Evolutionary conservation across 2,797 vertebrate species (phyloP), one percentile per base, ranked within the genome.

Genomic region (Danio albolineatus): DNA sequence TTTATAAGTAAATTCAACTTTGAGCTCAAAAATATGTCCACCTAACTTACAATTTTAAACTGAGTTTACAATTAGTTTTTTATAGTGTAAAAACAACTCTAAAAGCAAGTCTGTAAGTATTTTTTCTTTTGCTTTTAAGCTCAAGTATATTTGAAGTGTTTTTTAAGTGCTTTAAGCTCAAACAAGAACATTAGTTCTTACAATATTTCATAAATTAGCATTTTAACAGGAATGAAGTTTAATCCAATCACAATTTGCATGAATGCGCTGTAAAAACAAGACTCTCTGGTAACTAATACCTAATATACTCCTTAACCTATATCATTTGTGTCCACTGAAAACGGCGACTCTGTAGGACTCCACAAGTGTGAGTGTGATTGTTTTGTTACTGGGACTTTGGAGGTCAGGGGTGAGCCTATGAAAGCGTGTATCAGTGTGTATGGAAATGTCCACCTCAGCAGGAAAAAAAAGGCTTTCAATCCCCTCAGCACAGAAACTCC

Each of bases 391-490:
- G 13, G 16, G 14, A 57, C 19, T 59, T 8, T 73, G 38, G 57
- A 71, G 64, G 71, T 67, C 54, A 64, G 51, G 21, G 83, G 62
- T 81, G n/a, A 49, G 72, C 13, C 39, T 53, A 21, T 46, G 80
- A 66, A 82, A 61, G 65, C 72, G 16, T 74, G 77, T 73, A 61
- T 76, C 59, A 81, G 65, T 53, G 60, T 57, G 73, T 53, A 28
- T 79, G 69, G 89, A 92, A 92, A 91, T 80, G 79, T 90, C 89
- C 85, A 86, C 87, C 88, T 90, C 90, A 91, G 91, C 89, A 80
- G 90, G 90, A 92, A 91, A 90, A n/a, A 86, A 51, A 48, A 73
- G 78, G 82, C 82, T 82, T 90, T 91, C 90, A 92, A 91, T 90
- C 81, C 87, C 88, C 87, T 90, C 86, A 64, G 73, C 82, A 84